A percentile compares a stretch with the other conserved stretches of the same genome.
These are phyloP conservation scores for Minunthozetes semirufus DNA, from an alignment of 2,888 invertebrate genomes.

Conservation along the genomic window DNA sequence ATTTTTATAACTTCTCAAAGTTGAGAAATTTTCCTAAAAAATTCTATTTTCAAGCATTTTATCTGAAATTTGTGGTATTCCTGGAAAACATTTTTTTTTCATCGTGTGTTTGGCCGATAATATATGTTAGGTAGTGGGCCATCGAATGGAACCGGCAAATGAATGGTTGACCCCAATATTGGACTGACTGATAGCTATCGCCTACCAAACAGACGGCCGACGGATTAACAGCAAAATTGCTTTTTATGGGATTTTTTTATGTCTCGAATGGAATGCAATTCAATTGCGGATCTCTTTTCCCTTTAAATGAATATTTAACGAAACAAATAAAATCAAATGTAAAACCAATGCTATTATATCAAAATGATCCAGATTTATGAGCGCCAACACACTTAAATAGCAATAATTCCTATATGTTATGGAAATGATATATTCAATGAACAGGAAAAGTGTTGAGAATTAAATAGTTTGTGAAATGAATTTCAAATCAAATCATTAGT, in stretches of 20 bases:
- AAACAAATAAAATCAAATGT: neutral
- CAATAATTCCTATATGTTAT: neutral
- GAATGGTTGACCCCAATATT: neutral
- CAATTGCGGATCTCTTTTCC: slow-evolving; percentile 7
- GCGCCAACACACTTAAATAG: neutral
- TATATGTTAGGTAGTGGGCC: neutral
- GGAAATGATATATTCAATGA: neutral
- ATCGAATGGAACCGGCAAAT: neutral
- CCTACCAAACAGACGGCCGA: neutral
- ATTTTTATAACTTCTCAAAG: no score
- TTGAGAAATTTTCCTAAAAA: no score
- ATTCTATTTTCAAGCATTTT: neutral
- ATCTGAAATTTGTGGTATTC: neutral
- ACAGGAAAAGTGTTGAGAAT: neutral
- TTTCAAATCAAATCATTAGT: neutral
- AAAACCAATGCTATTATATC: neutral
- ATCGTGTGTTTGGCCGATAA: neutral
- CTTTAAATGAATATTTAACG: neutral
- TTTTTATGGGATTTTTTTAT: neutral
- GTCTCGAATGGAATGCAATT: neutral
- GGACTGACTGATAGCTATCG: neutral
- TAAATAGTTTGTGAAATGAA: neutral
- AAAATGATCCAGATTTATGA: neutral
- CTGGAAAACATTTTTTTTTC: neutral
- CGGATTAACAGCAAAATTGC: neutral